Evolutionary conservation across 2,888 invertebrate species (phyloP), one percentile per base, ranked within the genome.

Genomic region (Plagodis pulveraria): DNA sequence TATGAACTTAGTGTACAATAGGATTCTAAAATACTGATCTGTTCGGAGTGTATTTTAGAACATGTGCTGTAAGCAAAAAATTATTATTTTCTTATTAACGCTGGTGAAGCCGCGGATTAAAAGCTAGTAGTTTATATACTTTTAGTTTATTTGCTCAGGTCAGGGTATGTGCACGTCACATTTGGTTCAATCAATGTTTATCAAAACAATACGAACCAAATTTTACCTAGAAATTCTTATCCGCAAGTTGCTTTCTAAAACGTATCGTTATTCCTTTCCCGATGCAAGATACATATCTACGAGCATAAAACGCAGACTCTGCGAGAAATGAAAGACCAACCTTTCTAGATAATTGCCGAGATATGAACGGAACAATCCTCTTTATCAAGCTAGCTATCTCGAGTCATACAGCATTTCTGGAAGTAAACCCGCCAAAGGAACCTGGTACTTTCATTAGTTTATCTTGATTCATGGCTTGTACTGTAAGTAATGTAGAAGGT

Each of bases 311-410:
- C 67, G 70, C 65, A 71, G 71, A 59, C 69, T n/a, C n/a, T 69
- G 66, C 54, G 65, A 22, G 22, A 22, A 22, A 22, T 22, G 1
- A 22, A 22, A 22, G 22, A 72, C 72, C 73, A 75, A 65, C 72
- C 67, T 76, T 67, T 72, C 72, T 71, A 78, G 80, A 80, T 80
- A 80, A 77, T 77, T 78, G 72, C 70, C 32, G 53, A 73, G 80
- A 78, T 78, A 79, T 71, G 71, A 50, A 66, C 69, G 58, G 67
- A 67, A 71, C 73, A 71, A 71, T 73, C 70, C 68, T 63, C 54
- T 61, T 74, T 80, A 78, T 80, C 80, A 51, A 45, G 56, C 51
- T 58, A 67, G 68, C 74, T 73, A 80, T 80, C 77, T 72, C 34
- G 67, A 66, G 64, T 64, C 64, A 64, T 64, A 68, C 68, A 68